These are phyloP conservation scores for Heliconius ethilla DNA, from an alignment of 2,888 invertebrate genomes.

Conservation along the genomic window DNA sequence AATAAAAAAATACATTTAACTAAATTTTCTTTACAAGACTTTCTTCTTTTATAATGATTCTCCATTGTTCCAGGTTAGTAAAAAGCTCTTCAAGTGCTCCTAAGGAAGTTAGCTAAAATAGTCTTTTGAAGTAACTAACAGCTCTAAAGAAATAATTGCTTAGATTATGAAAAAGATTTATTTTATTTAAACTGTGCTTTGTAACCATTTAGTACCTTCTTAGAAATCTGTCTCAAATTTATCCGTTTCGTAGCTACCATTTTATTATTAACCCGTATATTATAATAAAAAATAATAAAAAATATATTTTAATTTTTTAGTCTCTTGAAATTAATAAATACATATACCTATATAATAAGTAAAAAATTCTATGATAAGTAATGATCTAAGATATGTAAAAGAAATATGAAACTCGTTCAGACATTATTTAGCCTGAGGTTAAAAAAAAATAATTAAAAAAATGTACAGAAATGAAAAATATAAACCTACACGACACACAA, in stretches of 20 bases:
- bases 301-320: no score
- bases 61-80: conserved; percentile 9
- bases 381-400: no score
- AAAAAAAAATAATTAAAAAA: no score
- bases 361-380: no score
- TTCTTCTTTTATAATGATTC: conserved; percentile 21
- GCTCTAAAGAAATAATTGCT: neutral
- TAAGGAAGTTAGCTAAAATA: conserved; percentile 17
- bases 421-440: no score
- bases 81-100: conserved; percentile 19
- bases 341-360: no score
- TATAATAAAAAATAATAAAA: no score
- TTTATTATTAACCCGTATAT: neutral
- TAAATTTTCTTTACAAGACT: conserved; percentile 1
- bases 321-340: no score
- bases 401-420: no score
- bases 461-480: no score
- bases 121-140: conserved; percentile 4
- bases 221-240: neutral
- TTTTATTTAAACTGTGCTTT: conserved; percentile 5
- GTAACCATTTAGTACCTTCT: conserved; percentile 1
- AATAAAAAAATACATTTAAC: neutral
- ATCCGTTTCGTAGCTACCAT: neutral
- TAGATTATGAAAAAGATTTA: neutral
- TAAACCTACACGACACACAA: no score